These are phyloP conservation scores for Gyps fulvus DNA, from an alignment of 2,113 vertebrate species.

Conservation along the genomic window DNA sequence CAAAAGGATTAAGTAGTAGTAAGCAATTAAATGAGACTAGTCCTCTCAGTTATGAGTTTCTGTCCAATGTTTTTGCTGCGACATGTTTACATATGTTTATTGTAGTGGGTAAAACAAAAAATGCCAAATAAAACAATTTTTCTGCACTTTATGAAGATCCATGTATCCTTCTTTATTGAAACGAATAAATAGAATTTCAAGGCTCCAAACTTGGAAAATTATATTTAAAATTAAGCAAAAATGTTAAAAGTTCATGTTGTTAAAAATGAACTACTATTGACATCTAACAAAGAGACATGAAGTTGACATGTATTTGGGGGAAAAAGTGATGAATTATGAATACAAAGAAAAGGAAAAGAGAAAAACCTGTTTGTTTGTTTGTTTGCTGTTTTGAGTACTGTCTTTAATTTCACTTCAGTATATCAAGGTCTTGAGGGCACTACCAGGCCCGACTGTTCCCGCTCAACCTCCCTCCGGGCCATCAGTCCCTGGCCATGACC, in stretches of 20 bases:
- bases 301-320: background rate
- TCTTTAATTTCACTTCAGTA: background rate
- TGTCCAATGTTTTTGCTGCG: background rate
- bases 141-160: background rate
- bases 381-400: background rate
- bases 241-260: background rate
- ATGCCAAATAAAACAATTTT: background rate
- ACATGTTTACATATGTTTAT: background rate
- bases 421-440: background rate
- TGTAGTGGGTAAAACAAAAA: background rate
- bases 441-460: background rate
- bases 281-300: background rate
- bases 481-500: too few species aligned
- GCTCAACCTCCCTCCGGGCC: fast-evolving
- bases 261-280: background rate
- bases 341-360: background rate
- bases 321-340: background rate
- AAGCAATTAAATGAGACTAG: background rate
- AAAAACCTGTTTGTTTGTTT: background rate
- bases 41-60: background rate
- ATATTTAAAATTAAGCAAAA: background rate
- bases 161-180: background rate
- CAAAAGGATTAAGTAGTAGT: background rate
- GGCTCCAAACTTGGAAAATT: background rate
- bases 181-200: background rate